A percentile compares a stretch with the other conserved stretches of the same genome.
phyloP scores from a whole-genome alignment of 2,888 invertebrate species.

The Dasysyrphus tricinctus region DNA sequence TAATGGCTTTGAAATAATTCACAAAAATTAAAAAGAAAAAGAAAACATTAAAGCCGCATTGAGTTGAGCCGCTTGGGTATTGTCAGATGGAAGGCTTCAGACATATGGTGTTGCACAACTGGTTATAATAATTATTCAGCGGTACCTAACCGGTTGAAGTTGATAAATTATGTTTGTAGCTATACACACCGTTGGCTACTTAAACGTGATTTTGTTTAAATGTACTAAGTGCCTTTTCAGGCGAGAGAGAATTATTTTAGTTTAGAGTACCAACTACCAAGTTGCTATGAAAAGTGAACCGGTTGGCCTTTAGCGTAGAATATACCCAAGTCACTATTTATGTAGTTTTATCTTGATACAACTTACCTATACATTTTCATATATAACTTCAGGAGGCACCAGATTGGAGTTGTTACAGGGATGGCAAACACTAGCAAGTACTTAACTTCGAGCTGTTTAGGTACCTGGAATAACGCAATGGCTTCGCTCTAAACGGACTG shows the following conservation, averaged over 20 bases:
- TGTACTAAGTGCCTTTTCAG: neutral
- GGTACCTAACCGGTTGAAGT: conserved; percentile 31
- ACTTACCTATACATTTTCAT: neutral
- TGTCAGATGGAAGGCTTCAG: neutral
- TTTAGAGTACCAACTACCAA: neutral
- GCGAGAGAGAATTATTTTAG: neutral
- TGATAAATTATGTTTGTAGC: neutral
- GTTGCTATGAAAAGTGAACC: conserved; percentile 34
- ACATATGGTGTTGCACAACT: conserved; percentile 18
- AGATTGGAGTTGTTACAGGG: neutral
- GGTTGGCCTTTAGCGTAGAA: conserved; percentile 52
- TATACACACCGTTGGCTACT: conserved; percentile 5
- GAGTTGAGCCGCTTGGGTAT: neutral
- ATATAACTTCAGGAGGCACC: neutral
- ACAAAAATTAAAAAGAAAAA: neutral
- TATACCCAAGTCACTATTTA: neutral
- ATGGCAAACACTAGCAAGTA: neutral
- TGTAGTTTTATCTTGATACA: conserved; percentile 17
- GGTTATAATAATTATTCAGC: conserved; percentile 6
- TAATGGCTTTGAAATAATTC: conserved; percentile 5
- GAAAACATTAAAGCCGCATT: conserved; percentile 18
- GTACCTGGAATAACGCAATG: too few species aligned
- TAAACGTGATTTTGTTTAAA: conserved; percentile 17
- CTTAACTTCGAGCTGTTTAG: too few species aligned
- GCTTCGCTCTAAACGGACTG: too few species aligned